Conservation (phyloP, 2,113 vertebrate genomes). For the Anthoscopus minutus region DNA sequence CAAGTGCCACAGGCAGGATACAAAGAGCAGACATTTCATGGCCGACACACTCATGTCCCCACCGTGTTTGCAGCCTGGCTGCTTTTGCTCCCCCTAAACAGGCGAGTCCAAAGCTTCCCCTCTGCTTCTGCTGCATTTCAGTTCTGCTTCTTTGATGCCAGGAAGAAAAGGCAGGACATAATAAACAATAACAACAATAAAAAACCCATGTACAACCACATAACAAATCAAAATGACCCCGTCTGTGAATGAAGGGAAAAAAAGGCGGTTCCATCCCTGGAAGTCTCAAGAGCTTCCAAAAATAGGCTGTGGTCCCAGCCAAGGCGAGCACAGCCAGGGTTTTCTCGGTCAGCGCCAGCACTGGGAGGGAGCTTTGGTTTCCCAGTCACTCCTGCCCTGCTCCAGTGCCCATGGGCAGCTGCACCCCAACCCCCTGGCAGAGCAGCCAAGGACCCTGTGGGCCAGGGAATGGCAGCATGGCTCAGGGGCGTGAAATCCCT, state of each 20-base stretch:
- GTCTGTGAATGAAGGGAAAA: conserved; percentile 33
- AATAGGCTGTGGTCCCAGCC: not conserved
- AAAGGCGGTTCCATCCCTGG: not conserved
- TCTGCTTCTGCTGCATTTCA: fast-evolving
- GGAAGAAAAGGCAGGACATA: not conserved
- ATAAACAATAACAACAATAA: not conserved
- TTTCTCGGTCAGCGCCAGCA: not conserved
- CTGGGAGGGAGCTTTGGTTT: not conserved
- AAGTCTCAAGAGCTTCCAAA: conserved; percentile 40
- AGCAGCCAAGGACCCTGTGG: not conserved
- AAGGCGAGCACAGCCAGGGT: not conserved
- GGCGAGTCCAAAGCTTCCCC: not conserved
- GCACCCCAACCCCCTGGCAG: fast-evolving
- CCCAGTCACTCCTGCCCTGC: not conserved
- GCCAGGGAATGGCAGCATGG: not conserved
- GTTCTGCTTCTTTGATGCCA: not conserved
- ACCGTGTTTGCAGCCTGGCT: not conserved
- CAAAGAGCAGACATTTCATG: not conserved
- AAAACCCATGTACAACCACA: fast-evolving
- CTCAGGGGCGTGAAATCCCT: not conserved
- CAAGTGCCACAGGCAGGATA: not conserved
- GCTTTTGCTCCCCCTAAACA: not conserved
- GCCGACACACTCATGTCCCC: not conserved
- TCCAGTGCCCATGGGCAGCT: fast-evolving
- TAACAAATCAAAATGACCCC: not conserved